Evolutionary conservation across 2,113 vertebrate species (phyloP).

Genomic region (Podarcis cretensis): DNA sequence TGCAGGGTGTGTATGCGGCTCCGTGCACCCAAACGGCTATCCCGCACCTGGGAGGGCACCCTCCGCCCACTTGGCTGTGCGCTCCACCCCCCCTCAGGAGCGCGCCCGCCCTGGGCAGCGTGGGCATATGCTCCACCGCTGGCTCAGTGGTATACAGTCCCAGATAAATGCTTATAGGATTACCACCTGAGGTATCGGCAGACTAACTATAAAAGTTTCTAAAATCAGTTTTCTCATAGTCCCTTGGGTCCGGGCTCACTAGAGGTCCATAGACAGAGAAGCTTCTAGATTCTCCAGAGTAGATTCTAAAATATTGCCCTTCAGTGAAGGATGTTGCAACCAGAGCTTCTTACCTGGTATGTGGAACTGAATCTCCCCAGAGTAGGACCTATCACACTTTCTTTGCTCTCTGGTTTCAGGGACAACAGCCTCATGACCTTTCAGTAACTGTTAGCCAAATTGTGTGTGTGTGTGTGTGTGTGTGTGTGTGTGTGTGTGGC

Average conservation of each 20-base stretch:
- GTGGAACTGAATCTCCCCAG: constrained; percentile 8
- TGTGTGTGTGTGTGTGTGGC: too few relatives aligned
- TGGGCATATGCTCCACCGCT: too few relatives aligned
- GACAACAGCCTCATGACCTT: constrained; percentile 4
- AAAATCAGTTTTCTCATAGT: neutral
- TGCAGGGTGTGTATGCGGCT: too few relatives aligned
- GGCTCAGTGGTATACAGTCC: too few relatives aligned
- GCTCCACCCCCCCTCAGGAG: too few relatives aligned
- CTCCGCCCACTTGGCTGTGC: too few relatives aligned
- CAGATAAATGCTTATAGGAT: too few relatives aligned
- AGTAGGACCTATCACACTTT: neutral
- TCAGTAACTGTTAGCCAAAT: neutral
- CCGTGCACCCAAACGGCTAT: too few relatives aligned
- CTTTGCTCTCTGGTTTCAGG: constrained; percentile 26
- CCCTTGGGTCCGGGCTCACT: neutral
- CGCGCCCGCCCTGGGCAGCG: too few relatives aligned
- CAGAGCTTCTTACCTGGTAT: neutral
- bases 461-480: neutral
- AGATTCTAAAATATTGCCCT: constrained; percentile 2
- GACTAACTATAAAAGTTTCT: neutral
- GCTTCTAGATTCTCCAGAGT: neutral
- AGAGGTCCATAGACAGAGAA: neutral
- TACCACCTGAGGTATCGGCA: too few relatives aligned
- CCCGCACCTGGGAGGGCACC: too few relatives aligned
- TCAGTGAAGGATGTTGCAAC: neutral